These are phyloP conservation scores for Eudasyphora cyanicolor DNA, from an alignment of 2,888 invertebrate genomes.

Conservation along the genomic window DNA sequence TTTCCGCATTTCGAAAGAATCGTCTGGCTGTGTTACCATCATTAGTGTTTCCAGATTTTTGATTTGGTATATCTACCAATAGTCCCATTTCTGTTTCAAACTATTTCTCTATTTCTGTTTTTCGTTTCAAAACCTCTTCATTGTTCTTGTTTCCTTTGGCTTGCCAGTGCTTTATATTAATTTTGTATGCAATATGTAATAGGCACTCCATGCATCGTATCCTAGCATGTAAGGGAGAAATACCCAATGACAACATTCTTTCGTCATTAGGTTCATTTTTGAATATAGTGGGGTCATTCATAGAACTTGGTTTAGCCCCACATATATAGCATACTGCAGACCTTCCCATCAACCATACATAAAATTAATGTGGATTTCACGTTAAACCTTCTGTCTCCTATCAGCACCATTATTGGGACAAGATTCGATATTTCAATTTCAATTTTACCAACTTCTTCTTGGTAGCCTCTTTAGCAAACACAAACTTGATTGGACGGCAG, in stretches of 20 bases:
- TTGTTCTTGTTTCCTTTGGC: not conserved
- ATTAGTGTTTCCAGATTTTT: not conserved
- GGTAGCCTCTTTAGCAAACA: not conserved
- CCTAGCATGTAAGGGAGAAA: no score
- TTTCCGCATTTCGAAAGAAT: not conserved
- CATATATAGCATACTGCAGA: no score
- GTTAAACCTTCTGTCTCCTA: not conserved
- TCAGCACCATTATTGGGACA: not conserved
- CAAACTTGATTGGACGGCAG: not conserved
- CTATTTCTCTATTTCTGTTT: not conserved
- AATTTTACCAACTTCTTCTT: not conserved
- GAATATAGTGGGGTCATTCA: not conserved
- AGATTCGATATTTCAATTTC: not conserved
- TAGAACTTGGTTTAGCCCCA: no score
- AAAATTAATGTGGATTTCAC: not conserved
- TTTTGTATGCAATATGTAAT: no score
- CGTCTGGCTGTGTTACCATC: not conserved
- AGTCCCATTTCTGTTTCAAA: not conserved
- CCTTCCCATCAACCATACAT: no score
- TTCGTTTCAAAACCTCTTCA: not conserved
- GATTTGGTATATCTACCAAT: not conserved
- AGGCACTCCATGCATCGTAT: no score
- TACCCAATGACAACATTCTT: no score
- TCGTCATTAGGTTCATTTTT: not conserved
- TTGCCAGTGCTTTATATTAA: no score